Conservation (phyloP, 2,888 invertebrate species). For the Platycheirus rosarum region DNA sequence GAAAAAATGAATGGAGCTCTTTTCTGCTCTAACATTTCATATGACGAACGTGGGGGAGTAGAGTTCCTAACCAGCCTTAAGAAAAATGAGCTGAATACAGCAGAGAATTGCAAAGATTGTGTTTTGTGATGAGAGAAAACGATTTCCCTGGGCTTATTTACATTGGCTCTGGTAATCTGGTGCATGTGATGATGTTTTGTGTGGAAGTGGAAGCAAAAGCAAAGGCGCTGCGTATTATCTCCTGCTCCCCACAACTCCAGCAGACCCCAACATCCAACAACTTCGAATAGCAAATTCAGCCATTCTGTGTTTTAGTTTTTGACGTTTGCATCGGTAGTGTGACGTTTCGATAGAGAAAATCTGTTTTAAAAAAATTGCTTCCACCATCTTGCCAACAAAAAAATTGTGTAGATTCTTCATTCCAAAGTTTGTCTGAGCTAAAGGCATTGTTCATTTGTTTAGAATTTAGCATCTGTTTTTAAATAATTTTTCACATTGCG, state of each 20-base stretch:
- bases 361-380: background rate
- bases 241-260: conserved; percentile 29
- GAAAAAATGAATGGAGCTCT: background rate
- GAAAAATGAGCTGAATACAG: conserved; percentile 12
- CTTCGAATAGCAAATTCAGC: conserved; percentile 42
- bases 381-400: background rate
- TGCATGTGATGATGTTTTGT: conserved; percentile 12
- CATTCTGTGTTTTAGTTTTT: conserved; percentile 52
- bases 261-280: background rate
- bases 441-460: conserved; percentile 6
- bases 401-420: conserved; percentile 8
- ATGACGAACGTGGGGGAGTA: conserved; percentile 15
- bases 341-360: conserved; percentile 44
- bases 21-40: background rate
- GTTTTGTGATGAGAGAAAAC: conserved; percentile 28
- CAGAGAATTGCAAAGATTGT: conserved; percentile 48
- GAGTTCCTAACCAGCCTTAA: background rate
- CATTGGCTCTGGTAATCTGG: conserved; percentile 29
- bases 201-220: conserved; percentile 30
- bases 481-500: conserved; percentile 8
- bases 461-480: no score
- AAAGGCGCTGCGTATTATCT: conserved; percentile 26
- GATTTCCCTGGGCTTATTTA: conserved; percentile 53
- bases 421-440: background rate
- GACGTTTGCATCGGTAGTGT: conserved; percentile 65